Percentiles rank a stretch among this genome's conserved stretches.
Evolutionary conservation across 2,797 vertebrate genomes (phyloP).

Genomic region (Pipistrellus pipistrellus): DNA sequence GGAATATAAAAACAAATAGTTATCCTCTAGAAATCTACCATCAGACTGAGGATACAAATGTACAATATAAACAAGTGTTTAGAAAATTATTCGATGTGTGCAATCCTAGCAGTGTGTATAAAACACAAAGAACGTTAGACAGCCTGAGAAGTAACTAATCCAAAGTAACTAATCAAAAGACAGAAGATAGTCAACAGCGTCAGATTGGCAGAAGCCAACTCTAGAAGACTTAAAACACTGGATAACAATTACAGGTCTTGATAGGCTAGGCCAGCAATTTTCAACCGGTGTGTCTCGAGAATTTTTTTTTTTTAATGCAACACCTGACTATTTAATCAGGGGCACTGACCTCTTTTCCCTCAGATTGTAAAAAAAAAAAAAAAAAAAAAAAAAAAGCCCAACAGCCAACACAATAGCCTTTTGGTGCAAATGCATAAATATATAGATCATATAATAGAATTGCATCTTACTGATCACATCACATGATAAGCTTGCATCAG

Average conservation of each 20-base stretch:
- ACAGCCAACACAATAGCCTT: background rate
- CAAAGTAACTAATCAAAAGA: background rate
- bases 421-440: background rate
- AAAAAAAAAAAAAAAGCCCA: background rate
- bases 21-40: background rate
- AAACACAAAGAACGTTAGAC: background rate
- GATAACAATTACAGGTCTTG: background rate
- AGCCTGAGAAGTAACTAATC: background rate
- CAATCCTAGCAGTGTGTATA: background rate
- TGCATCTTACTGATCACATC: background rate
- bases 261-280: background rate
- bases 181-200: background rate
- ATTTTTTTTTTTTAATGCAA: background rate
- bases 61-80: slow-evolving; percentile 29
- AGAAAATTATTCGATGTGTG: background rate
- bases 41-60: background rate
- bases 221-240: background rate
- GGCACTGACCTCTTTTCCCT: background rate
- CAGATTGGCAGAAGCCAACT: background rate
- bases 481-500: background rate
- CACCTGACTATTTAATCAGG: background rate
- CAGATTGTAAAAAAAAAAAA: background rate
- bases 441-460: background rate
- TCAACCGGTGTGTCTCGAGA: background rate
- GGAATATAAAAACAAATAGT: slow-evolving; percentile 1